Base-by-base conservation (phyloP, 2,113 vertebrate species). In the Nerophis ophidion region DNA sequence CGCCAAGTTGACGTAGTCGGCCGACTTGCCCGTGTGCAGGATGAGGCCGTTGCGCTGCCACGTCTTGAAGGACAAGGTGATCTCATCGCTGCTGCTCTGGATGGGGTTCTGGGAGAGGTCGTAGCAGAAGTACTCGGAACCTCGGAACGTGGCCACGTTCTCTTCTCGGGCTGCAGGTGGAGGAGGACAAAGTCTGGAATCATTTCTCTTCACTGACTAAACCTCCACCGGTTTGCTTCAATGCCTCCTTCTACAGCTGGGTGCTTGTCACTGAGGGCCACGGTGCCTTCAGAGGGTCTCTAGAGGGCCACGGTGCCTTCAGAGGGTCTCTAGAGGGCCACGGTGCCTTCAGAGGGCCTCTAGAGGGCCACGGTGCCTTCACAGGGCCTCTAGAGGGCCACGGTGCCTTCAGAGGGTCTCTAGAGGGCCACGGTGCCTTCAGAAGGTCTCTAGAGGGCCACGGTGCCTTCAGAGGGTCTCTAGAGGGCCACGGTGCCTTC, bases 41-140 rank as follows among this genome's bases (percentile, higher is more conserved):
- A 99, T 98, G 14, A 99, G 95, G 72, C 97, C 97, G 0, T 99
- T 98, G 48, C 95, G 92, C 35, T 99, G 97, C 93, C 95, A 97
- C 0, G 97, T 99, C 90, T 98, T 98, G 90, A 98, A 98, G 83
- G 94, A 98, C 1, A 98, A 90, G 0, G 97, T 98, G 81, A 99
- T 98, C 81, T 99, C 97, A 0, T 99, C 97, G 0, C 95, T 98
- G 91, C 96, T 98, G 91, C 95, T 98, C 88, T 99, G 97, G 87
- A 98, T 99, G 2, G 97, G 97, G 81, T 98, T 98, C 82, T 98
- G 95, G 0, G 96, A 98, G 60, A 99, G 91, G 87, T 98, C 96
- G 52, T 98, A 99, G 91, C 96, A 99, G 83, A 99, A 92, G 86
- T 97, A 98, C 67, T 98, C 96, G 0, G 97, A 98, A 35, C 97